Evolutionary conservation across 2,888 invertebrate genomes (phyloP).

Genomic region (Ormia ochracea): DNA sequence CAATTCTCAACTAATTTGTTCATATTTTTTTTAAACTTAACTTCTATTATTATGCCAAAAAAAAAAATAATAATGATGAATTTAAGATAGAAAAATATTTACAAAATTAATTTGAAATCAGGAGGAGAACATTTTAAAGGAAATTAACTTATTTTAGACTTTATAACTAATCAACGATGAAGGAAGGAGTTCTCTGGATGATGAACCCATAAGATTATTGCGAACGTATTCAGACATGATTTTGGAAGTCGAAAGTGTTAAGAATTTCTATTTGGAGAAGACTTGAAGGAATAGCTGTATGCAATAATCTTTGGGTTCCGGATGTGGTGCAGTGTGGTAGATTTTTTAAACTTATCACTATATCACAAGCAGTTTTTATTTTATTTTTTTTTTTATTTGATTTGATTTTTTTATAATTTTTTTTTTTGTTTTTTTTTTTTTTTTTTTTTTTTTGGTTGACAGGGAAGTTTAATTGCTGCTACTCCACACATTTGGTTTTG

Average conservation of each 20-base stretch:
- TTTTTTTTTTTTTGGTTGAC: slow-evolving; percentile 13
- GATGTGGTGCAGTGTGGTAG: background rate
- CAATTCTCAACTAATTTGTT: slow-evolving; percentile 48
- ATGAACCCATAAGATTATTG: slow-evolving; percentile 18
- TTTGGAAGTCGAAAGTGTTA: slow-evolving; percentile 69
- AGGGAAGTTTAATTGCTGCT: slow-evolving; percentile 12
- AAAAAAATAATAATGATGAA: background rate
- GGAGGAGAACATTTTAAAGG: background rate
- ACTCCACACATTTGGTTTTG: slow-evolving; percentile 14
- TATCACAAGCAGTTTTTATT: slow-evolving; percentile 69
- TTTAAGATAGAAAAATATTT: slow-evolving; percentile 22
- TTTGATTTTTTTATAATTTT: background rate
- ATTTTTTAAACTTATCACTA: slow-evolving; percentile 70
- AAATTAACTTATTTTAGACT: background rate
- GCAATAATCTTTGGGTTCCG: slow-evolving; percentile 31
- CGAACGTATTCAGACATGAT: slow-evolving; percentile 71
- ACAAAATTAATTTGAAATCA: slow-evolving; percentile 29
- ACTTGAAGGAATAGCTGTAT: no score
- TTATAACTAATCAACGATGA: slow-evolving; percentile 32
- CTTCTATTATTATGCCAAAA: slow-evolving; percentile 39
- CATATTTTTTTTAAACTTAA: slow-evolving; percentile 40
- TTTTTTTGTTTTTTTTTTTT: background rate
- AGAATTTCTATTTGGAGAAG: slow-evolving; percentile 27
- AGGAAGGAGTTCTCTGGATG: background rate
- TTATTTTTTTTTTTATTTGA: background rate